Evolutionary conservation across 2,888 invertebrate genomes (phyloP).

Genomic region (Drosophila sordidula): DNA sequence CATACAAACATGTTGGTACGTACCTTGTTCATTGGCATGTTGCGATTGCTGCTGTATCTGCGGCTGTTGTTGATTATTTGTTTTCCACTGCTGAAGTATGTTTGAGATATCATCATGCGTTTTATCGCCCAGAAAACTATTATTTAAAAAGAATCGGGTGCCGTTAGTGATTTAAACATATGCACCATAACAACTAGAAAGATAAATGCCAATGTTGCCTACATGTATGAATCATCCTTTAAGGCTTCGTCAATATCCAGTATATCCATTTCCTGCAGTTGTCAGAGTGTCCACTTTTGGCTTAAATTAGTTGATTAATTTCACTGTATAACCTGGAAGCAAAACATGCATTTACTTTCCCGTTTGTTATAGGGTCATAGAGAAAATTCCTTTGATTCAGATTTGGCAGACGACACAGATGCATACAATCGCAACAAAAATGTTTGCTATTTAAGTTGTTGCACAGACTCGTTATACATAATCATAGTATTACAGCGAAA

Average conservation of each 20-base stretch:
- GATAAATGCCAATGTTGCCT: slow-evolving; percentile 57
- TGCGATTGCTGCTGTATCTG: slow-evolving; percentile 36
- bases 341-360: slow-evolving; percentile 15
- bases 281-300: slow-evolving; percentile 1
- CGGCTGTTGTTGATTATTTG: slow-evolving; percentile 73
- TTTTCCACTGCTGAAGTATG: slow-evolving; percentile 85
- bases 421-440: slow-evolving; percentile 10
- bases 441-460: slow-evolving; percentile 8
- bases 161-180: slow-evolving; percentile 39
- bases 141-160: slow-evolving; percentile 14
- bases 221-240: slow-evolving; percentile 85
- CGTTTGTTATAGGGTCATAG: slow-evolving; percentile 13
- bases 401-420: slow-evolving; percentile 11
- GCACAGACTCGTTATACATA: not conserved
- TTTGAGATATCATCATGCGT: slow-evolving; percentile 84
- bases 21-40: slow-evolving; percentile 81
- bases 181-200: slow-evolving; percentile 10
- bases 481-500: slow-evolving; percentile 24
- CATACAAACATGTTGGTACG: slow-evolving; percentile 25
- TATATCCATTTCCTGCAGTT: slow-evolving; percentile 81
- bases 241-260: slow-evolving; percentile 84
- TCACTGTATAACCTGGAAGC: slow-evolving; percentile 16
- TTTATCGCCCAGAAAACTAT: slow-evolving; percentile 84
- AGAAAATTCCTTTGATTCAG: slow-evolving; percentile 38
- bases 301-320: slow-evolving; percentile 15